Conservation (phyloP, 2,113 vertebrate species). For the Ctenodactylus gundi region DNA sequence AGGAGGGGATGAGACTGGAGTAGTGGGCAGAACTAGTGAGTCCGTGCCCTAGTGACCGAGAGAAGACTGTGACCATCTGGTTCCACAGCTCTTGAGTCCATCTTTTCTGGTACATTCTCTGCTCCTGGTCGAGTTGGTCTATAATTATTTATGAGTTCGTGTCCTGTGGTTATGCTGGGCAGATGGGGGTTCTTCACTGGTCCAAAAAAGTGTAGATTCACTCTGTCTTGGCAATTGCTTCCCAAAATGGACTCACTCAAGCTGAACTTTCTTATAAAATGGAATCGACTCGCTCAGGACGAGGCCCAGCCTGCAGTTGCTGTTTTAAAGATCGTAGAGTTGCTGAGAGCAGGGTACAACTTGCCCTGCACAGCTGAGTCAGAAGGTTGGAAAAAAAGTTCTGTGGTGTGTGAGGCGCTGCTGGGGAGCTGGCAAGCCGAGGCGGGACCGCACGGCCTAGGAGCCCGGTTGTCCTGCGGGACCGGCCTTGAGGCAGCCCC, state of each 20-base stretch:
- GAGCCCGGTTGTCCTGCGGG: not conserved
- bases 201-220: not conserved
- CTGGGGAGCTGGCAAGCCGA: not conserved
- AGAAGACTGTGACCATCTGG: too few species aligned
- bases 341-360: not conserved
- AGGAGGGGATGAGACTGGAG: too few species aligned
- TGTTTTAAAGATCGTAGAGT: too few species aligned
- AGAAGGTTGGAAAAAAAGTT: not conserved
- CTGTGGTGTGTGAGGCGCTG: not conserved
- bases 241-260: not conserved
- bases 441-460: too few species aligned
- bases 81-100: too few species aligned
- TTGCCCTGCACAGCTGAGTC: not conserved
- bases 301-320: not conserved
- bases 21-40: too few species aligned
- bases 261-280: not conserved
- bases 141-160: not conserved
- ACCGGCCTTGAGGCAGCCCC: fast-evolving
- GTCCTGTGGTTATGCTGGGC: not conserved
- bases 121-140: too few species aligned
- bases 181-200: not conserved
- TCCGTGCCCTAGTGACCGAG: too few species aligned
- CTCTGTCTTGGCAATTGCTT: not conserved
- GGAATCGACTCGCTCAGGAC: not conserved
- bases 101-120: too few species aligned